Conservation (phyloP, 2,797 vertebrate species). For the Arnoldichthys spilopterus region DNA sequence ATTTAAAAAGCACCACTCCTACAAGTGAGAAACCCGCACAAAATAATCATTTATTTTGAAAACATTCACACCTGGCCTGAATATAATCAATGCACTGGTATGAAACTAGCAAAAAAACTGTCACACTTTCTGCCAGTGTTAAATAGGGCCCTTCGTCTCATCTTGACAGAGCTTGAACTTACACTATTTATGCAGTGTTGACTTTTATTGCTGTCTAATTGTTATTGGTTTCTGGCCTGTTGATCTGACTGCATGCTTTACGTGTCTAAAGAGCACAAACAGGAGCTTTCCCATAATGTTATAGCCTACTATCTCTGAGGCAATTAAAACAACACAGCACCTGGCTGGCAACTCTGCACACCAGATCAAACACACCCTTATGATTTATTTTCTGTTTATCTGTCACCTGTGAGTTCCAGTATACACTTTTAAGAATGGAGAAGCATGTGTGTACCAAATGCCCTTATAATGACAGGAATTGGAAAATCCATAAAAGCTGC, state of each 20-base stretch:
- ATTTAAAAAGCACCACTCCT: no score
- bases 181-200: background rate
- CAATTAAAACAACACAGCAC: background rate
- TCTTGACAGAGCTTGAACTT: background rate
- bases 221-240: background rate
- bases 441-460: no score
- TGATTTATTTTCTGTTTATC: background rate
- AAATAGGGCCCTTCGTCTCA: no score
- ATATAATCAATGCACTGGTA: no score
- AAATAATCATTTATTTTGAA: no score
- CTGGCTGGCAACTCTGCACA: background rate
- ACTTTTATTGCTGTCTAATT: background rate
- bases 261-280: background rate
- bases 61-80: no score
- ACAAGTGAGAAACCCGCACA: no score
- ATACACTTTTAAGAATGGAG: background rate
- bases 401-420: background rate
- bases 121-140: no score
- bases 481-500: no score
- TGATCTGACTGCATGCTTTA: background rate
- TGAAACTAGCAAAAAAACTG: no score
- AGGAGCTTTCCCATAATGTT: background rate
- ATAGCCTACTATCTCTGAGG: slow-evolving; percentile 2
- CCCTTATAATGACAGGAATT: no score
- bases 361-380: background rate